phyloP scores from a whole-genome alignment of 2,797 vertebrate genomes.

The Chaetodon trifasciatus region DNA sequence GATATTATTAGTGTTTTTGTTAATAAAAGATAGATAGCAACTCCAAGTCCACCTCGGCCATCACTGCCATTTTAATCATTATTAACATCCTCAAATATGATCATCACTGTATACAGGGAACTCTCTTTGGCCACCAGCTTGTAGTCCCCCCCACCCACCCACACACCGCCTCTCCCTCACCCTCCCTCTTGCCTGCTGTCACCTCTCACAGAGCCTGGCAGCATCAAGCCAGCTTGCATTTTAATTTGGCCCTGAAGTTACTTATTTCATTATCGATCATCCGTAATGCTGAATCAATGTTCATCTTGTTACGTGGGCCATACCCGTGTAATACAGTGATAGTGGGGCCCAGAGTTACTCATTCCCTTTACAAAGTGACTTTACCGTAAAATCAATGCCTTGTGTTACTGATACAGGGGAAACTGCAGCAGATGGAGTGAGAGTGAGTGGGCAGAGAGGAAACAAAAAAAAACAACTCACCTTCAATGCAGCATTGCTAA shows the following conservation, averaged over 20 bases:
- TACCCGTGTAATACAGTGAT: slow-evolving; percentile 99
- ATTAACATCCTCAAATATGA: slow-evolving; percentile 38
- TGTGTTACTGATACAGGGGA: slow-evolving; percentile 92
- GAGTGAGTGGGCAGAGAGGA: slow-evolving; percentile 73
- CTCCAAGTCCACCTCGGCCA: background rate
- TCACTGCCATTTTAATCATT: slow-evolving; percentile 7
- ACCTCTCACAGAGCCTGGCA: slow-evolving; percentile 90
- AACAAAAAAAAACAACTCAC: slow-evolving; percentile 71
- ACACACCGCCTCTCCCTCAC: slow-evolving; percentile 27
- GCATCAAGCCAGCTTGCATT: slow-evolving; percentile 94
- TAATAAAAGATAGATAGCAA: background rate
- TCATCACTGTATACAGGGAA: slow-evolving; percentile 43
- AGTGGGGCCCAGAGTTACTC: slow-evolving; percentile 95
- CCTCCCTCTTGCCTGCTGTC: slow-evolving; percentile 82
- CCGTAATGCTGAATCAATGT: slow-evolving; percentile 99
- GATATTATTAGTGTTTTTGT: background rate
- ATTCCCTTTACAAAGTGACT: slow-evolving; percentile 97
- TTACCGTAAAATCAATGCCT: slow-evolving; percentile 98
- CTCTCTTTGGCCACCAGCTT: slow-evolving; percentile 50
- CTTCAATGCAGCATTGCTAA: slow-evolving; percentile 62
- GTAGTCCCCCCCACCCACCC: slow-evolving; percentile 28
- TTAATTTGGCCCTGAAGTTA: slow-evolving; percentile 98
- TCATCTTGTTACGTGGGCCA: slow-evolving; percentile 98
- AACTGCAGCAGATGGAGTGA: slow-evolving; percentile 84
- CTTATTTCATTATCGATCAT: slow-evolving; percentile 99